Evolutionary conservation across 2,797 vertebrate species (phyloP).

Genomic region (Okamejei kenojei): DNA sequence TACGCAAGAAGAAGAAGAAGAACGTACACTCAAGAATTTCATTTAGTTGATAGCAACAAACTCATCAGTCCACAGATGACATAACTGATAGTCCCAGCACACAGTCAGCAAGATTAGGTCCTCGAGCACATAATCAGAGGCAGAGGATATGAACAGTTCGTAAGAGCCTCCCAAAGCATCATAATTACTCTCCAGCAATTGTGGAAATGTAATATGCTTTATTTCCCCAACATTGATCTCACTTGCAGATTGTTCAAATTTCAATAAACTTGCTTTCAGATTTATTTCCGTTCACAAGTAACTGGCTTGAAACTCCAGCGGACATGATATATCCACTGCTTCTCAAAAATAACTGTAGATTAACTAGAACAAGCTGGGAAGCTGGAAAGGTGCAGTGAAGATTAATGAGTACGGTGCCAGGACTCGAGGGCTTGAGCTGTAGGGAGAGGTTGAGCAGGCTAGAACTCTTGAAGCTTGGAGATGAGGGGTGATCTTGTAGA

Average conservation of each 20-base stretch:
- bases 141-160: background rate
- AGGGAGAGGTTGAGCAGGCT: no score
- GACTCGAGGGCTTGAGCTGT: no score
- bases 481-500: no score
- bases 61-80: background rate
- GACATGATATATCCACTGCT: background rate
- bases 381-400: no score
- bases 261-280: background rate
- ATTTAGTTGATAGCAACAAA: background rate
- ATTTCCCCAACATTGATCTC: background rate
- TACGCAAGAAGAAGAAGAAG: no score
- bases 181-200: background rate
- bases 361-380: background rate
- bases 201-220: constrained; percentile 25
- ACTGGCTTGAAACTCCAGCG: background rate
- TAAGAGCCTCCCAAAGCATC: background rate
- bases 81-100: background rate
- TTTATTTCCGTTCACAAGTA: background rate
- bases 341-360: background rate
- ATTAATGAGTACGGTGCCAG: no score
- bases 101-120: background rate
- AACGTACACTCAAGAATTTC: background rate
- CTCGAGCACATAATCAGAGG: background rate
- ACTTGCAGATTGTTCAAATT: background rate
- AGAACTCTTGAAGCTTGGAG: no score